These are phyloP conservation scores for Dicrurus megarhynchus DNA, from an alignment of 2,113 vertebrate genomes.

Conservation along the genomic window DNA sequence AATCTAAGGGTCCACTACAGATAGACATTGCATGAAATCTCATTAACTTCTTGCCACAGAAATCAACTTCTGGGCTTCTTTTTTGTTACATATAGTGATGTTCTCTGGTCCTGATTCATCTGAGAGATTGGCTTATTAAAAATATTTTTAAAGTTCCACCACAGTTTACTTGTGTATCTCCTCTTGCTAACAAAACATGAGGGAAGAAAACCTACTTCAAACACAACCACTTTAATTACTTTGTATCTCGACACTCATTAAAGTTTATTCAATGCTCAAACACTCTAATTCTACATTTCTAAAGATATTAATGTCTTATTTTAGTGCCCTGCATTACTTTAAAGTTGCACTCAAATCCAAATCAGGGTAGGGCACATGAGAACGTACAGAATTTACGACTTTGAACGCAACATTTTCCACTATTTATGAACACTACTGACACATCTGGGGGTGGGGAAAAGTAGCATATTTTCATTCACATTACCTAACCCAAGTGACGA, in stretches of 20 bases:
- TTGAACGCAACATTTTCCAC: neutral
- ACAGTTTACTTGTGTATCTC: neutral
- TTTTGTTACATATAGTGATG: neutral
- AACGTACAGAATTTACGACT: neutral
- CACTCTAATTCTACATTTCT: neutral
- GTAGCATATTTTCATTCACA: neutral
- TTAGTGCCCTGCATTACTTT: neutral
- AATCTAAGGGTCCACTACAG: neutral
- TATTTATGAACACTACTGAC: neutral
- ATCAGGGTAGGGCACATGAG: neutral
- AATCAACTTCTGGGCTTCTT: neutral
- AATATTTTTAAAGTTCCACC: neutral
- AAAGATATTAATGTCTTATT: neutral
- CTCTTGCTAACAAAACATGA: neutral
- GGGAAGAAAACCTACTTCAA: neutral
- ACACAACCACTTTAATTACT: slow-evolving; percentile 22
- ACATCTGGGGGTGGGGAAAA: neutral
- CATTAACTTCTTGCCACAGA: neutral
- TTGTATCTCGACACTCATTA: neutral
- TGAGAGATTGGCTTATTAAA: neutral
- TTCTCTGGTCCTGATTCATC: neutral
- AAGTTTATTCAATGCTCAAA: neutral
- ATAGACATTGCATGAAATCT: neutral
- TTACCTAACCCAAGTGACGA: neutral
- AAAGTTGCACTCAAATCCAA: neutral